phyloP scores from a whole-genome alignment of 1,140 invertebrate genomes.

The Aphidius gifuensis region DNA sequence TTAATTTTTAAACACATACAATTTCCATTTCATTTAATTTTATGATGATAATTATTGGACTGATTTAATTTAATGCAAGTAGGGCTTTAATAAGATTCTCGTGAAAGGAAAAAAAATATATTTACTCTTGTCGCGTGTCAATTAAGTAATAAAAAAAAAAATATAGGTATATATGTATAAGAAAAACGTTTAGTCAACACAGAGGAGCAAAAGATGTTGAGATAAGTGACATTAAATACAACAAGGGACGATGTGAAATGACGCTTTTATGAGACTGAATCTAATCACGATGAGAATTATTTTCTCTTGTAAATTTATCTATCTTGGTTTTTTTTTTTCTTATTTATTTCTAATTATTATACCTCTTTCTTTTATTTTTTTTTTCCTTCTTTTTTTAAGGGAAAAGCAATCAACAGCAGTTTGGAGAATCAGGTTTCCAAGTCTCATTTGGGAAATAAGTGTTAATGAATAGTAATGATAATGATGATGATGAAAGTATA shows the following conservation, averaged over 20 bases:
- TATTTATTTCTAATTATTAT: no score
- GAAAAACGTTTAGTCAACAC: slow-evolving; percentile 10
- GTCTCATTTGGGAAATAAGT: no score
- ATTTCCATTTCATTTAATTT: not conserved
- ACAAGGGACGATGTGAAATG: not conserved
- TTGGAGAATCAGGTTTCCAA: no score
- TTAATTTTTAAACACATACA: not conserved
- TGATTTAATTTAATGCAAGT: slow-evolving; percentile 23
- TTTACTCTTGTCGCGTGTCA: slow-evolving; percentile 12
- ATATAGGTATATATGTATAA: no score
- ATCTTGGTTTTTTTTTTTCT: no score
- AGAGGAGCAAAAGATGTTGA: not conserved
- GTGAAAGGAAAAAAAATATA: not conserved
- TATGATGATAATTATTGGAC: slow-evolving; percentile 16
- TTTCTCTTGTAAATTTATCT: no score
- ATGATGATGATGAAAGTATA: no score
- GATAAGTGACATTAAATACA: slow-evolving; percentile 7
- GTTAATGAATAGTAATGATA: not conserved
- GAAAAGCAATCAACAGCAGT: no score
- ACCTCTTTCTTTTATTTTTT: no score
- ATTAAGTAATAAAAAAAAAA: not conserved
- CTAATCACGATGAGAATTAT: not conserved
- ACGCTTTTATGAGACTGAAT: not conserved
- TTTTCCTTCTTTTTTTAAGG: not conserved
- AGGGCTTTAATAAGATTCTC: slow-evolving; percentile 22